These are phyloP conservation scores for Podarcis raffonei DNA, from an alignment of 2,113 vertebrate species.

Conservation along the genomic window DNA sequence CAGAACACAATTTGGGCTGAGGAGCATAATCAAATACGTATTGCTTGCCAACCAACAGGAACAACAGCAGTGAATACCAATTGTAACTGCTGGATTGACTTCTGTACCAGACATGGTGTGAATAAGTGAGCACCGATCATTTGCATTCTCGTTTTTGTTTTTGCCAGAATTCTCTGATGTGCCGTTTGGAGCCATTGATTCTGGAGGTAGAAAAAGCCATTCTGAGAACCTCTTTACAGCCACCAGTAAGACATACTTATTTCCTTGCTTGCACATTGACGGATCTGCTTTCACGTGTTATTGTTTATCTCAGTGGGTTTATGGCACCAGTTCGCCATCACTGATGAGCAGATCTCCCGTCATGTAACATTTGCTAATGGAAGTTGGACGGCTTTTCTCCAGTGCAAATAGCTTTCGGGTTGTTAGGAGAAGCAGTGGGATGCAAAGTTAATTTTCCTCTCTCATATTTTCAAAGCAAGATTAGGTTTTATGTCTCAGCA, in stretches of 20 bases:
- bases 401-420: neutral
- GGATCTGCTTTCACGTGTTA: slow-evolving; percentile 4
- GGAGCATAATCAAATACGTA: too few relatives aligned
- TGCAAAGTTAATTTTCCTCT: neutral
- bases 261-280: neutral
- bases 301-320: neutral
- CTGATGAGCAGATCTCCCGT: slow-evolving; percentile 13
- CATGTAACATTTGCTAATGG: slow-evolving; percentile 28
- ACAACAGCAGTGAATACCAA: too few relatives aligned
- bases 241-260: neutral
- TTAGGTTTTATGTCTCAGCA: slow-evolving; percentile 28
- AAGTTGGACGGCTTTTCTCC: slow-evolving; percentile 20
- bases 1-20: too few relatives aligned
- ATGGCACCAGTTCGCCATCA: neutral
- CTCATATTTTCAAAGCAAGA: slow-evolving; percentile 26
- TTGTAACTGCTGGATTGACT: too few relatives aligned
- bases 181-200: neutral
- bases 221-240: neutral
- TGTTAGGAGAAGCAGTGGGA: slow-evolving; percentile 21
- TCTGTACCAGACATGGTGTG: too few relatives aligned
- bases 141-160: too few relatives aligned
- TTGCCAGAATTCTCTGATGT: neutral
- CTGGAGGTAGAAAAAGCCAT: neutral
- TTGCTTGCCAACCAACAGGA: too few relatives aligned
- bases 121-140: too few relatives aligned